A percentile compares a stretch with the other conserved stretches of the same genome.
phyloP scores from a whole-genome alignment of 2,113 vertebrate genomes.

The Dissostichus mawsoni region DNA sequence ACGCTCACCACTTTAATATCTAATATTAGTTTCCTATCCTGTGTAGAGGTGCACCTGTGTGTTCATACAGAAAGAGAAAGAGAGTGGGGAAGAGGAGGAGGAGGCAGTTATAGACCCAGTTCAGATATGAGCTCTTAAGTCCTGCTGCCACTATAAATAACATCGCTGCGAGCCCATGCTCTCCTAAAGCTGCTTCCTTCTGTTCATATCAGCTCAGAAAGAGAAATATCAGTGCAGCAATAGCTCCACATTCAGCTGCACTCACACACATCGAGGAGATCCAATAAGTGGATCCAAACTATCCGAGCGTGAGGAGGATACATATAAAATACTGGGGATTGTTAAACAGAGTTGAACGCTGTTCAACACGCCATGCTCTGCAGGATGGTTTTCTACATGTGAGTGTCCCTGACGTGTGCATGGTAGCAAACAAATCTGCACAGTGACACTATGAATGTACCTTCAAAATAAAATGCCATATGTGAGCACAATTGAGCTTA shows the following conservation, averaged over 20 bases:
- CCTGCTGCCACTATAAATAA: slow-evolving; percentile 73
- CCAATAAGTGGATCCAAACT: not conserved
- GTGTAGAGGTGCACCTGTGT: slow-evolving; percentile 36
- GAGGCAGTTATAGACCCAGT: slow-evolving; percentile 34
- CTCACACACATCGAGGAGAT: not conserved
- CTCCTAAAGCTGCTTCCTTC: slow-evolving; percentile 61
- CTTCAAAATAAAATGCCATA: slow-evolving; percentile 62
- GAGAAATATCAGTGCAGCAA: slow-evolving; percentile 13
- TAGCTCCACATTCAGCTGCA: not conserved
- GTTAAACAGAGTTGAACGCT: fast-evolving
- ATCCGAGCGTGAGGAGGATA: not conserved
- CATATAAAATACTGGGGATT: not conserved
- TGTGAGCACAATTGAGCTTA: not conserved
- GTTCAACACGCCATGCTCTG: not conserved
- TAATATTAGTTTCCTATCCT: slow-evolving; percentile 33
- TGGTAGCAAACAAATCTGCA: slow-evolving; percentile 18
- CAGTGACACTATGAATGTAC: not conserved
- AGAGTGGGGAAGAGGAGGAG: not conserved
- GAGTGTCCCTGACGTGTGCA: slow-evolving; percentile 12
- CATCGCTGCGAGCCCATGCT: slow-evolving; percentile 61
- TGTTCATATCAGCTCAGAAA: slow-evolving; percentile 44
- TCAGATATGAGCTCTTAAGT: slow-evolving; percentile 66
- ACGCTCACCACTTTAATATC: not conserved
- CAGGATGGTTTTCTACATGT: slow-evolving; percentile 15
- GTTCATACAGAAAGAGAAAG: not conserved